These are phyloP conservation scores for Aplochiton taeniatus DNA, from an alignment of 2,797 vertebrate genomes.

Conservation along the genomic window DNA sequence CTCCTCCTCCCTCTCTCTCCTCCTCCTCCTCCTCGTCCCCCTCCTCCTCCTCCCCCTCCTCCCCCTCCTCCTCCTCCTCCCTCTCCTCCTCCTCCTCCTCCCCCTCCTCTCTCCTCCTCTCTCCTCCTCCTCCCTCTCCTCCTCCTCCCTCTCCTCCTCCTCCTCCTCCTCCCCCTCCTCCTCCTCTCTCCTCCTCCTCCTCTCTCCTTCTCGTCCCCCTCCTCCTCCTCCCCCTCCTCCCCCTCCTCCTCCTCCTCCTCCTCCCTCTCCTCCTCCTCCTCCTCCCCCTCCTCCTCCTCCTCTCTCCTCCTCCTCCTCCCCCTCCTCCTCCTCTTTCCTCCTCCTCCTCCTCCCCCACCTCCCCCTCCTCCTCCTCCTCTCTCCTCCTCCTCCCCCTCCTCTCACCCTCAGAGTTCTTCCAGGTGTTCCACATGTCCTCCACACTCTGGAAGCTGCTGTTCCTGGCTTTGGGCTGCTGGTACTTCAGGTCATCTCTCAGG, in stretches of 20 bases:
- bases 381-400: neutral
- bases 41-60: neutral
- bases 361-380: neutral
- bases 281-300: neutral
- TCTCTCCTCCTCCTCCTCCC: neutral
- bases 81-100: too few species aligned
- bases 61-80: slow-evolving; percentile 64
- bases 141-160: too few species aligned
- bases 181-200: neutral
- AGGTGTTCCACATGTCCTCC: slow-evolving; percentile 91
- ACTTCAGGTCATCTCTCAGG: slow-evolving; percentile 88
- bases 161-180: too few species aligned
- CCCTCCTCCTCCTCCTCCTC: slow-evolving; percentile 72
- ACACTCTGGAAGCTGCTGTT: slow-evolving; percentile 93
- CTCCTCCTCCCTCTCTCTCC: neutral
- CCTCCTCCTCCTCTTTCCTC: neutral
- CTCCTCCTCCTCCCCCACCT: neutral
- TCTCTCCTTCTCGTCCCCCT: neutral
- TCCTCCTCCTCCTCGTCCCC: too few species aligned
- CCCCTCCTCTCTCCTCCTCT: too few species aligned
- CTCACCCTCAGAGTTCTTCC: slow-evolving; percentile 88
- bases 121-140: neutral
- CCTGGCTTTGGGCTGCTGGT: slow-evolving; percentile 86
- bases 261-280: neutral
- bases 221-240: neutral